A percentile compares a stretch with the other conserved stretches of the same genome.
These are phyloP conservation scores for Lasioglossum marginatum DNA, from an alignment of 2,888 invertebrate species.

Conservation along the genomic window DNA sequence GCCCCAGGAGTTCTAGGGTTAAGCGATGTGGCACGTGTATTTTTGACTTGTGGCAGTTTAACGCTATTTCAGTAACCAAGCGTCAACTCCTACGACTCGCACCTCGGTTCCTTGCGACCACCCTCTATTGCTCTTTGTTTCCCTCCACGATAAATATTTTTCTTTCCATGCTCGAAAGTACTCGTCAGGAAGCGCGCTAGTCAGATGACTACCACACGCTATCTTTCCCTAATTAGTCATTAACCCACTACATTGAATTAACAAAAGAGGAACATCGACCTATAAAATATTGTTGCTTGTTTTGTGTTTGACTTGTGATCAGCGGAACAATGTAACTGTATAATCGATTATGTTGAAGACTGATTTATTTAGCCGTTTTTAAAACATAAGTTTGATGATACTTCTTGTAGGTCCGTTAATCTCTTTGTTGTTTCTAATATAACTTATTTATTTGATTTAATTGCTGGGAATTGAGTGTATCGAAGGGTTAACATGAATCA, in stretches of 20 bases:
- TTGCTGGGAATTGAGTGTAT: neutral
- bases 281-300: too few species aligned
- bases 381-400: too few species aligned
- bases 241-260: too few species aligned
- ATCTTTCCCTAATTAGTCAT: neutral
- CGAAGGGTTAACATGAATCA: neutral
- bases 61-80: slow-evolving; percentile 73
- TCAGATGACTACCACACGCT: neutral
- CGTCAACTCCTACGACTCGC: slow-evolving; percentile 61
- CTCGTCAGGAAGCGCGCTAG: neutral
- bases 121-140: slow-evolving; percentile 28
- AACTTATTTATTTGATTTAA: neutral
- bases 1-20: slow-evolving; percentile 41
- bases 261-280: too few species aligned
- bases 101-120: slow-evolving; percentile 35
- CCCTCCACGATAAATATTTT: slow-evolving; percentile 24
- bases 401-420: too few species aligned
- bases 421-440: too few species aligned
- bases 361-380: too few species aligned
- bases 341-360: too few species aligned
- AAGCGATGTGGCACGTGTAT: slow-evolving; percentile 64
- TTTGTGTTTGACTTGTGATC: too few species aligned
- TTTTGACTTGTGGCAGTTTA: slow-evolving; percentile 74
- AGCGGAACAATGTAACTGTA: too few species aligned
- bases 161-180: slow-evolving; percentile 21